Conservation (phyloP, 2,797 vertebrate genomes). For the Synaphobranchus kaupii region DNA sequence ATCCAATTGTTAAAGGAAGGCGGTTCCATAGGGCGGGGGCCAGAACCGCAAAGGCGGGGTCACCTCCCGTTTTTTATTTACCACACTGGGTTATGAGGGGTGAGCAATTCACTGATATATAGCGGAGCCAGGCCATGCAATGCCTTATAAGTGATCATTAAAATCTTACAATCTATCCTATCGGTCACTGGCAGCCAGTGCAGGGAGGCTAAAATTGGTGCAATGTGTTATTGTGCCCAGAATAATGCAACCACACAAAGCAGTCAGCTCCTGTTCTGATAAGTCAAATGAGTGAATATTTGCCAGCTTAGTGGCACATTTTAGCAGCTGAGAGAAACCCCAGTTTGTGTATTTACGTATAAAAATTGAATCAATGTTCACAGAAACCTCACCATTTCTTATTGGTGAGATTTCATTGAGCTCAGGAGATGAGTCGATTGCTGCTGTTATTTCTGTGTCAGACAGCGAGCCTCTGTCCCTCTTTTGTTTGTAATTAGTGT, state of each 20-base stretch:
- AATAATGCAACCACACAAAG: background rate
- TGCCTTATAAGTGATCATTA: no score
- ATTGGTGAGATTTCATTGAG: conserved; percentile 9
- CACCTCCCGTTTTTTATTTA: no score
- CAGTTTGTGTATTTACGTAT: background rate
- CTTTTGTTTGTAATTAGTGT: conserved; percentile 22
- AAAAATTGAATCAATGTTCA: background rate
- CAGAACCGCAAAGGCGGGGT: no score
- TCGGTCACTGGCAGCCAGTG: no score
- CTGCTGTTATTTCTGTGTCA: background rate
- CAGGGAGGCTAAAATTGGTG: no score
- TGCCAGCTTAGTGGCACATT: conserved; percentile 8
- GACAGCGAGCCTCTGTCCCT: conserved; percentile 1
- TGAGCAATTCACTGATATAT: no score
- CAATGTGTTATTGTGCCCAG: background rate
- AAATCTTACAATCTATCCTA: no score
- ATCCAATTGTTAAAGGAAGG: no score
- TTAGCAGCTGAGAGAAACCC: conserved; percentile 5
- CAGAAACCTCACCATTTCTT: background rate
- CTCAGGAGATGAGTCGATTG: background rate
- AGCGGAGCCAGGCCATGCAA: no score
- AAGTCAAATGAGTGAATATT: background rate
- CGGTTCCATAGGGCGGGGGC: no score
- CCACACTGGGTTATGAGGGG: no score
- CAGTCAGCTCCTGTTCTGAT: background rate